These are phyloP conservation scores for Onychorhynchus coronatus DNA, from an alignment of 2,113 vertebrate species.

Conservation along the genomic window DNA sequence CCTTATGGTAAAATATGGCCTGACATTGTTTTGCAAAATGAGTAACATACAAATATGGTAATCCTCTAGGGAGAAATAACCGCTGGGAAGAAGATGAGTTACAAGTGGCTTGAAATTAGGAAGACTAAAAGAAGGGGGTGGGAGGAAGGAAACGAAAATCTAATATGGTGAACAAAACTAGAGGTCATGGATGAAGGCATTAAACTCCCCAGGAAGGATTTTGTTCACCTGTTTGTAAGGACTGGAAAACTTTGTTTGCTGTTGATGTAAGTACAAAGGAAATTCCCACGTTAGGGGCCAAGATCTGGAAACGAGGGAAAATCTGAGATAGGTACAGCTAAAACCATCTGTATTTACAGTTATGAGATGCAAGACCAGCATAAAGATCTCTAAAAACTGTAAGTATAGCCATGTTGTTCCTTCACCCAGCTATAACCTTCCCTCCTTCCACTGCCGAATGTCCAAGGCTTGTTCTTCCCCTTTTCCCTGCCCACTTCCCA, in stretches of 20 bases:
- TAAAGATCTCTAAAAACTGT: neutral
- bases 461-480: neutral
- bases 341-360: neutral
- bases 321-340: neutral
- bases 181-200: rapidly evolving
- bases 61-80: neutral
- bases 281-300: neutral
- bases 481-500: neutral
- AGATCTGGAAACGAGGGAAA: neutral
- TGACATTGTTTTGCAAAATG: neutral
- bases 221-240: neutral
- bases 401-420: neutral
- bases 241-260: neutral
- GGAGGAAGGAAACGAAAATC: neutral
- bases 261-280: neutral
- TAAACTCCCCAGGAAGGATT: neutral
- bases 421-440: neutral
- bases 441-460: neutral
- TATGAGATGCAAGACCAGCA: neutral
- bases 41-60: neutral
- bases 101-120: neutral
- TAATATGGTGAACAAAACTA: neutral
- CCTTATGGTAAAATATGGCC: neutral
- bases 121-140: neutral
- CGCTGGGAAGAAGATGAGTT: neutral